Conservation (phyloP, 2,113 vertebrate species). For the Sinocyclocheilus rhinocerous region DNA sequence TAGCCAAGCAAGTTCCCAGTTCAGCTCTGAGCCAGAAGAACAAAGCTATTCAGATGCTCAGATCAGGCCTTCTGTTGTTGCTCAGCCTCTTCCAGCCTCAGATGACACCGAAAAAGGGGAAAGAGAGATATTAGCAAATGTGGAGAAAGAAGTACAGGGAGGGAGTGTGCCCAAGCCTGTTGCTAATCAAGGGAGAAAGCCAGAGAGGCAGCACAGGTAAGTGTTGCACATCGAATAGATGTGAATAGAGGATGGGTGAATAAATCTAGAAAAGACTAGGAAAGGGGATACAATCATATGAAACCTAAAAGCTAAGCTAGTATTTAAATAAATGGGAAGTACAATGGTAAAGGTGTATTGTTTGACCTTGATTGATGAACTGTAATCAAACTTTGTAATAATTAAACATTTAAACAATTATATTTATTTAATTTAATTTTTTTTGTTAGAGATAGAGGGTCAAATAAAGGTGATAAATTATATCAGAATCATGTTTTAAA, state of each 20-base stretch:
- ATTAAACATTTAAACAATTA: neutral
- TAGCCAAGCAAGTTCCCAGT: slow-evolving; percentile 88
- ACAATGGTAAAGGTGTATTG: neutral
- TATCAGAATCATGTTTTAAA: neutral
- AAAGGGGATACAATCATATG: neutral
- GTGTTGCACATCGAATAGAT: neutral
- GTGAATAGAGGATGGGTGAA: neutral
- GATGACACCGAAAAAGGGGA: slow-evolving; percentile 62
- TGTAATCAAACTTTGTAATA: neutral
- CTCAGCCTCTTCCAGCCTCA: slow-evolving; percentile 64
- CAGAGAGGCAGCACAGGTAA: slow-evolving; percentile 61
- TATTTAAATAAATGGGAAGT: neutral
- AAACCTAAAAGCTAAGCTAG: neutral
- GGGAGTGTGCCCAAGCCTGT: slow-evolving; percentile 33
- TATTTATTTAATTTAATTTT: too few relatives aligned
- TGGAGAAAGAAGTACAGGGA: slow-evolving; percentile 61
- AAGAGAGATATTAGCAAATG: slow-evolving; percentile 58
- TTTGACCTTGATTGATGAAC: neutral
- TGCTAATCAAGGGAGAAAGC: slow-evolving; percentile 49
- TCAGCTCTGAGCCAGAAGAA: slow-evolving; percentile 84
- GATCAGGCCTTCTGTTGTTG: slow-evolving; percentile 62
- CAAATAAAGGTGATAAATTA: too few relatives aligned
- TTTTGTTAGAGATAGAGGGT: too few relatives aligned
- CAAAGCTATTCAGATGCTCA: slow-evolving; percentile 65
- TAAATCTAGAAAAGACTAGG: neutral